phyloP scores from a whole-genome alignment of 2,113 vertebrate genomes.

The Montifringilla adamsi region DNA sequence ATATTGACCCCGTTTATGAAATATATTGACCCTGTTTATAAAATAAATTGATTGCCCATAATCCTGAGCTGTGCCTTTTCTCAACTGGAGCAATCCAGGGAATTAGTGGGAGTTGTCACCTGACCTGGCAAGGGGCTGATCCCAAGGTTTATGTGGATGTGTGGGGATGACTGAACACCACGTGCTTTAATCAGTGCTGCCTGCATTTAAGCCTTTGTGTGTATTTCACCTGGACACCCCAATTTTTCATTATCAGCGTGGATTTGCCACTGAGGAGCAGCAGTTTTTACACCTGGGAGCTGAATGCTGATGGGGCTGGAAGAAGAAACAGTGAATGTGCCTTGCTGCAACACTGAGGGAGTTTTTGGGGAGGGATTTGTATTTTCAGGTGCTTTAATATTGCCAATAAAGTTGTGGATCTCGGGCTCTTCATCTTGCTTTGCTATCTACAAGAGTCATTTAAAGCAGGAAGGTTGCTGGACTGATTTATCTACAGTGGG shows the following conservation, averaged over 20 bases:
- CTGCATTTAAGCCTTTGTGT: background rate
- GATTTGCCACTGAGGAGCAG: background rate
- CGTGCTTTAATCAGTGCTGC: background rate
- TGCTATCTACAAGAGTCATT: fast-evolving
- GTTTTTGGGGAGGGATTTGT: background rate
- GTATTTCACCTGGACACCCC: background rate
- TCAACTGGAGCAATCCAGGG: background rate
- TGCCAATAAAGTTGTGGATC: background rate
- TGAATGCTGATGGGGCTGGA: background rate
- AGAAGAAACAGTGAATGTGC: background rate
- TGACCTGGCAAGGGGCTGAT: background rate
- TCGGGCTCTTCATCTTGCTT: background rate
- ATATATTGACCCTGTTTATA: background rate
- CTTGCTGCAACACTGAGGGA: background rate
- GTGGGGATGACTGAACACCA: background rate
- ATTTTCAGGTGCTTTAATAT: background rate
- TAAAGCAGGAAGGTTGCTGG: background rate
- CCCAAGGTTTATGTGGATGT: background rate
- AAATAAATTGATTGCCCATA: background rate
- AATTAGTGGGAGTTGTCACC: background rate
- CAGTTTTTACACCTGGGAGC: too few relatives aligned
- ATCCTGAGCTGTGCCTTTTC: background rate
- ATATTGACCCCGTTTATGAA: background rate
- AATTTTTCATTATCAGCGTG: too few relatives aligned
- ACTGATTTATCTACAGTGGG: background rate